Evolutionary conservation across 37 sponge, comb jelly and placozoan genomes (phyloP).

Genomic region (Eunapius fragilis): DNA sequence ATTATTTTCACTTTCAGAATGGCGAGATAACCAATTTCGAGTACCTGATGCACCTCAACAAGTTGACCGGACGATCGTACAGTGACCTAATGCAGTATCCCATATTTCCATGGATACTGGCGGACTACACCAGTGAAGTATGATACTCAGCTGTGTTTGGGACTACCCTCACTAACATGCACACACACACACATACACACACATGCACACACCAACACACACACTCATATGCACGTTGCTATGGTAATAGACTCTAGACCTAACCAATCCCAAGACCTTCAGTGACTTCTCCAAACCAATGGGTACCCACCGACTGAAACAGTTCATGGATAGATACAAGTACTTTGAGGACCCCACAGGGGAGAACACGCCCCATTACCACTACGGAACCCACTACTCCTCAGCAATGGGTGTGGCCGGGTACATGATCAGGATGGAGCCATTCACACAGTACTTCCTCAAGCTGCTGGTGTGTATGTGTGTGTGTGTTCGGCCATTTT

Average conservation of each 20-base stretch:
- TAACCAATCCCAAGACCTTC: slow-evolving; percentile 86
- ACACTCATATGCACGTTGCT: neutral
- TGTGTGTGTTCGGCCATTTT: neutral
- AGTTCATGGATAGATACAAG: slow-evolving; percentile 73
- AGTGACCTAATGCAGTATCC: too few species aligned
- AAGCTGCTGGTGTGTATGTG: slow-evolving; percentile 75
- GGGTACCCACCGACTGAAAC: slow-evolving; percentile 92
- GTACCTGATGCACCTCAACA: too few species aligned
- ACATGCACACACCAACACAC: neutral
- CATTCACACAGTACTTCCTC: slow-evolving; percentile 91
- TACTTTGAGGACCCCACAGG: slow-evolving; percentile 90
- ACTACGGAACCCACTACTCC: slow-evolving; percentile 91
- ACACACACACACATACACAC: too few species aligned
- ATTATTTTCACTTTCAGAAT: too few species aligned
- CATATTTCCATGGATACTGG: too few species aligned
- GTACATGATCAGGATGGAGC: slow-evolving; percentile 95
- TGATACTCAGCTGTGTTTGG: too few species aligned
- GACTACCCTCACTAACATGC: neutral
- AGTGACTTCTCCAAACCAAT: slow-evolving; percentile 94
- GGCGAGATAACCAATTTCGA: too few species aligned
- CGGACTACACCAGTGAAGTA: too few species aligned
- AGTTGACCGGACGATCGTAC: too few species aligned
- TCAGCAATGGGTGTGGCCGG: slow-evolving; percentile 95
- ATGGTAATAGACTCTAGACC: slow-evolving; percentile 68
- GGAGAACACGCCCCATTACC: slow-evolving; percentile 61